Conservation (phyloP, 2,113 vertebrate genomes). For the Siniperca knerii region DNA sequence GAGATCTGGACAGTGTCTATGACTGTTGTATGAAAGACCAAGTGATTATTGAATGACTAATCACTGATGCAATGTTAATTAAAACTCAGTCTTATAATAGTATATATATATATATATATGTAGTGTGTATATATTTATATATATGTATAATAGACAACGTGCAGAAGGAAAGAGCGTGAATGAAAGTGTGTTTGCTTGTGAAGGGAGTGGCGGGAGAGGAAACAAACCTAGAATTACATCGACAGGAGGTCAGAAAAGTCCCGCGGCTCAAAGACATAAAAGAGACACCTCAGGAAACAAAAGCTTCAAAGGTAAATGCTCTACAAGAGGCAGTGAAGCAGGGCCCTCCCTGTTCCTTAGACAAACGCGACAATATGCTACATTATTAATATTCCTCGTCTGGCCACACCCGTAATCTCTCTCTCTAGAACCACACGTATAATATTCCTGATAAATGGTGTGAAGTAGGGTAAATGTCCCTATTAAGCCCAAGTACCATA, state of each 20-base stretch:
- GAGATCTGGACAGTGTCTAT: background rate
- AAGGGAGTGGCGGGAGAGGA: slow-evolving; percentile 36
- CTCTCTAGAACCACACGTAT: background rate
- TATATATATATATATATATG: no score
- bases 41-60: background rate
- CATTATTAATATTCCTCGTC: slow-evolving; percentile 46
- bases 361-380: slow-evolving; percentile 22
- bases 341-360: slow-evolving; percentile 30
- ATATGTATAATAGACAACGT: background rate
- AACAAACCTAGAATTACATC: slow-evolving; percentile 19
- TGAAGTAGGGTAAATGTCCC: background rate
- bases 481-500: no score
- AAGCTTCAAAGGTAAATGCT: slow-evolving; percentile 61
- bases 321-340: slow-evolving; percentile 26
- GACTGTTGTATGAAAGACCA: background rate
- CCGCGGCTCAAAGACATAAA: slow-evolving; percentile 24
- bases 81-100: background rate
- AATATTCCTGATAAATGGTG: slow-evolving; percentile 37
- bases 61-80: background rate
- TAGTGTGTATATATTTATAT: no score
- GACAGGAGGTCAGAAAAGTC: slow-evolving; percentile 38
- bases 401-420: slow-evolving; percentile 19
- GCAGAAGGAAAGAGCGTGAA: background rate
- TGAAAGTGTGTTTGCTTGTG: slow-evolving; percentile 5
- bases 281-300: slow-evolving; percentile 43